Evolutionary conservation across 2,888 invertebrate species (phyloP), one percentile per base, ranked within the genome.

Genomic region (Epsilonema sp.): DNA sequence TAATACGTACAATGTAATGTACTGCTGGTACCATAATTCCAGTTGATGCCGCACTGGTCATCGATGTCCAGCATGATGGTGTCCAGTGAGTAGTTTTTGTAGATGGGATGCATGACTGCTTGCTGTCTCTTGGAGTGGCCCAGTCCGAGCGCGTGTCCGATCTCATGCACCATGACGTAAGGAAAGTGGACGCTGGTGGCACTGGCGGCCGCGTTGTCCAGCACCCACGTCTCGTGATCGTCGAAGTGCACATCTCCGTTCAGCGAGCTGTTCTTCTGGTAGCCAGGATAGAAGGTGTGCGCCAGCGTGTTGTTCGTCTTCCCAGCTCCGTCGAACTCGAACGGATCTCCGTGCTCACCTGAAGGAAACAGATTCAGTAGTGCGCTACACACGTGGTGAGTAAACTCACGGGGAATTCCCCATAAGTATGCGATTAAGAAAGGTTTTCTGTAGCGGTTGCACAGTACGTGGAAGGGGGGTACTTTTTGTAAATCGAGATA

Each of bases 101-200:
- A 58, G 45, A 61, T 58, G 4, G 62, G 61, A 46, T 56, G 54
- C 62, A 62, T 62, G 31, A 62, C 50, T 19, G 62, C 63, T 21
- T 55, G 47, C 26, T 50, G 51, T 26, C 53, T 52, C 40, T 52
- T 59, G 3, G 62, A 63, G 45, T 63, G 63, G 37, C 60, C 58
- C 41, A 63, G 49, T 5, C 63, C 63, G 16, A 63, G 54, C 2
- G 60, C 54, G 49, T 63, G 63, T 1, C 63, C 63, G 51, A 63
- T 63, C 49, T 63, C 63, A 50, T 63, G 63, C 26, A 57, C 61
- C 42, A 63, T 44, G 2, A 63, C 63, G 78, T 64, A 60, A n/a
- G 60, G 61, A 37, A 63, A 58, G 51, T 56, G 55, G 31, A 31
- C 31, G 31, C 31, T 16, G 11, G 43, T 21, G 38, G 26, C 21